Conservation (phyloP, 2,797 vertebrate genomes). For the Amphiprion clarkii region DNA sequence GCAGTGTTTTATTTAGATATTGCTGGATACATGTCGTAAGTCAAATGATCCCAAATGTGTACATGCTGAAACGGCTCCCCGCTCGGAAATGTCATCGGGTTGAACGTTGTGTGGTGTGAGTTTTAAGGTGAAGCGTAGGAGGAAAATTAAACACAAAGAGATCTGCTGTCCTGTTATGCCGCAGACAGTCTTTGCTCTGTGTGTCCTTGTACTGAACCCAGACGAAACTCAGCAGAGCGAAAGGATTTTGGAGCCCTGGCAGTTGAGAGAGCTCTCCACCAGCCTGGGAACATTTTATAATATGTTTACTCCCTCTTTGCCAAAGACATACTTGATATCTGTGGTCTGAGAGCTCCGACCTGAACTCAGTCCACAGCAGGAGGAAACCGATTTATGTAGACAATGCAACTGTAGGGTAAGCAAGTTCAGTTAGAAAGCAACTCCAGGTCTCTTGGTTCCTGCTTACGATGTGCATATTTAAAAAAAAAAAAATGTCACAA, state of each 20-base stretch:
- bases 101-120: constrained; percentile 19
- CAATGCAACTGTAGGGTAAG: constrained; percentile 14
- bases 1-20: constrained; percentile 17
- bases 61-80: not conserved
- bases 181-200: constrained; percentile 37
- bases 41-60: not conserved
- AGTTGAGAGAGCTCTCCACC: constrained; percentile 41
- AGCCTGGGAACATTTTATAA: constrained; percentile 60
- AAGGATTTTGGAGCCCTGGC: constrained; percentile 44
- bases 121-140: constrained; percentile 3
- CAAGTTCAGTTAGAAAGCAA: constrained; percentile 9
- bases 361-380: constrained; percentile 34
- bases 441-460: not conserved
- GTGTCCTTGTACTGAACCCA: constrained; percentile 61
- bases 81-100: not conserved
- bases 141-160: constrained; percentile 36
- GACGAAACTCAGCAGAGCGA: constrained; percentile 21
- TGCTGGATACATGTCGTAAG: constrained; percentile 9
- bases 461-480: not conserved
- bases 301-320: constrained; percentile 66
- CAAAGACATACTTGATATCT: constrained; percentile 70
- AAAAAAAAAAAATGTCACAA: not conserved
- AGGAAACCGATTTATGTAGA: constrained; percentile 16
- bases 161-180: constrained; percentile 31
- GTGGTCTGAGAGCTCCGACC: constrained; percentile 58